A percentile compares a stretch with the other conserved stretches of the same genome.
phyloP scores from a whole-genome alignment of 2,113 vertebrate species.

The Anolis carolinensis region DNA sequence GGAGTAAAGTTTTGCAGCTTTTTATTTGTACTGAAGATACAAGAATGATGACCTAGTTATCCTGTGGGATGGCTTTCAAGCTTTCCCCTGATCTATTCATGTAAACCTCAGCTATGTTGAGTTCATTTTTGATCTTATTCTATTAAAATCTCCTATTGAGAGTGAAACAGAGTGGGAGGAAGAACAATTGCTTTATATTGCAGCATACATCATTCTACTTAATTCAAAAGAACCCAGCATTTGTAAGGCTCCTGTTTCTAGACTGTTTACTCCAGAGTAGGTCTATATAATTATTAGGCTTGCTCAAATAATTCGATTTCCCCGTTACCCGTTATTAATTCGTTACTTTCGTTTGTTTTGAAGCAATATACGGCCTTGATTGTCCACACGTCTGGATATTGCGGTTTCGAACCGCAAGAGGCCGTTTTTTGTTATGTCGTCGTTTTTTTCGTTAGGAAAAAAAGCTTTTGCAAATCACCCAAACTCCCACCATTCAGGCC shows the following conservation, averaged over 20 bases:
- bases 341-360: no score
- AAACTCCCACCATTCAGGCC: no score
- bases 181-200: neutral
- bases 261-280: neutral
- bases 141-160: rapidly evolving
- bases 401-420: no score
- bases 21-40: slow-evolving; percentile 8
- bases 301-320: no score
- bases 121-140: rapidly evolving
- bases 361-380: no score
- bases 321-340: no score
- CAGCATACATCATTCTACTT: neutral
- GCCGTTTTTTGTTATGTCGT: no score
- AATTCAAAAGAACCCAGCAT: neutral
- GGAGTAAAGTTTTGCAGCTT: neutral
- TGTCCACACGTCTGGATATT: no score
- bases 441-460: no score
- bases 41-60: rapidly evolving
- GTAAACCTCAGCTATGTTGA: neutral
- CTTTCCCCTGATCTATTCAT: neutral
- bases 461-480: no score
- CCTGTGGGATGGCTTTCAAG: neutral
- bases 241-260: neutral
- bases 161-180: neutral
- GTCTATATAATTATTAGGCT: neutral